Conservation (phyloP, 2,888 invertebrate species). For the Zaprionus bogoriensis region DNA sequence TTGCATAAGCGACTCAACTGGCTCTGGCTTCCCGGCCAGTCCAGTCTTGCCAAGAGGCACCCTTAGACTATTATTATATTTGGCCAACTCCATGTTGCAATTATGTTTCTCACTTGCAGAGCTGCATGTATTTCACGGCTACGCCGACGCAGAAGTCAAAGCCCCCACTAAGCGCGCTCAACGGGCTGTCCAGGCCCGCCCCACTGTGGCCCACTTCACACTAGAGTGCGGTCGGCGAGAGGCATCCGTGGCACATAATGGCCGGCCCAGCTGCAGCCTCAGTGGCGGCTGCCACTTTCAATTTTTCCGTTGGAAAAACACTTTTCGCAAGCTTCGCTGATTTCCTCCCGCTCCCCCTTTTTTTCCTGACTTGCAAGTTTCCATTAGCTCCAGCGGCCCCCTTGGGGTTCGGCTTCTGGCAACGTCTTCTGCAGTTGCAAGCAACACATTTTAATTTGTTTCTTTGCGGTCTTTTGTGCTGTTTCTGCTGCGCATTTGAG, state of each 20-base stretch:
- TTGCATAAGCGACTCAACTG: neutral
- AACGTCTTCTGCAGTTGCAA: constrained; percentile 53
- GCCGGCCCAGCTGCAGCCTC: constrained; percentile 25
- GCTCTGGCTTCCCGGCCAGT: neutral
- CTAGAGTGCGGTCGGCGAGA: constrained; percentile 52
- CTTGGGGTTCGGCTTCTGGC: constrained; percentile 9
- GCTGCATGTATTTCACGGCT: constrained; percentile 23
- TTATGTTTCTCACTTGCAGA: constrained; percentile 4
- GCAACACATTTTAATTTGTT: constrained; percentile 66
- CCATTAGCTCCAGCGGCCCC: neutral
- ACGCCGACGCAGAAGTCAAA: constrained; percentile 43
- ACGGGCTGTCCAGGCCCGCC: neutral
- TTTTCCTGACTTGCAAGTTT: neutral
- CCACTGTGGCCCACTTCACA: constrained; percentile 67
- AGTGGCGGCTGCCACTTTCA: constrained; percentile 51
- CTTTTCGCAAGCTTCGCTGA: constrained; percentile 73
- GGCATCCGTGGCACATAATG: constrained; percentile 37
- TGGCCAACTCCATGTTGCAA: neutral
- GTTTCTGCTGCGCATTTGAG: constrained; percentile 70
- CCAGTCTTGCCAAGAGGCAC: neutral
- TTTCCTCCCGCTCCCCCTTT: constrained; percentile 25
- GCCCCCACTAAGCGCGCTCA: constrained; percentile 15
- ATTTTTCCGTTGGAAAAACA: constrained; percentile 49
- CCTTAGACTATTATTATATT: constrained; percentile 3
- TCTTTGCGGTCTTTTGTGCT: constrained; percentile 32